Evolutionary conservation across 2,888 invertebrate genomes (phyloP), one percentile per base, ranked within the genome.

Genomic region (Eurytoma adleriae): DNA sequence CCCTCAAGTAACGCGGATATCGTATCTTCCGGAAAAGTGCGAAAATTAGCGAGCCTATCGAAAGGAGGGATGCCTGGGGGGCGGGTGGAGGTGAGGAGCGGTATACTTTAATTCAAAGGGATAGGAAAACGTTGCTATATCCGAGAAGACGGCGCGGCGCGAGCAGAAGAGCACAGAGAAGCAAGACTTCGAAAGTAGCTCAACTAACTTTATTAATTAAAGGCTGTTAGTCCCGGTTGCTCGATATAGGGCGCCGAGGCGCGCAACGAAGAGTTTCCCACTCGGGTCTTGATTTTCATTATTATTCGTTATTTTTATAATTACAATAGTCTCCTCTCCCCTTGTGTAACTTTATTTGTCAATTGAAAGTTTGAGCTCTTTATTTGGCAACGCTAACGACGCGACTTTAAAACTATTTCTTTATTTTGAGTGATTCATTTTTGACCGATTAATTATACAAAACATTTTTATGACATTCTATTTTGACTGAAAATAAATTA

Each of bases 151-250:
- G 18, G n/a, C 5, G 79, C 57, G 73, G n/a, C 67, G 78, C 10
- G 27, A 20, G 59, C 54, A 76, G 50, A 76, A 67, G 66, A 71
- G 80, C 27, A 48, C 69, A 73, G 79, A 81, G 85, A 83, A 78
- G 84, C 85, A 86, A 87, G 86, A 88, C 88, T 89, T 89, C 84
- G 86, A 87, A 86, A 88, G 87, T 87, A 88, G 87, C 88, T 87
- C 86, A 84, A 85, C 87, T 88, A 89, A 89, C 89, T 89, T 89
- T 89, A 89, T 88, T 89, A 89, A 89, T 89, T 89, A 89, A 88
- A 88, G 87, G 86, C 86, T 86, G 86, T 89, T 88, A 87, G 87
- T 87, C 86, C 85, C 85, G 87, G 87, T 88, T 88, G 86, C 87
- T 86, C 85, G 87, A 88, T 88, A 89, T 87, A 87, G 81, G 69